phyloP scores from a whole-genome alignment of 1,140 invertebrate genomes.

The Lanistes nyassanus region DNA sequence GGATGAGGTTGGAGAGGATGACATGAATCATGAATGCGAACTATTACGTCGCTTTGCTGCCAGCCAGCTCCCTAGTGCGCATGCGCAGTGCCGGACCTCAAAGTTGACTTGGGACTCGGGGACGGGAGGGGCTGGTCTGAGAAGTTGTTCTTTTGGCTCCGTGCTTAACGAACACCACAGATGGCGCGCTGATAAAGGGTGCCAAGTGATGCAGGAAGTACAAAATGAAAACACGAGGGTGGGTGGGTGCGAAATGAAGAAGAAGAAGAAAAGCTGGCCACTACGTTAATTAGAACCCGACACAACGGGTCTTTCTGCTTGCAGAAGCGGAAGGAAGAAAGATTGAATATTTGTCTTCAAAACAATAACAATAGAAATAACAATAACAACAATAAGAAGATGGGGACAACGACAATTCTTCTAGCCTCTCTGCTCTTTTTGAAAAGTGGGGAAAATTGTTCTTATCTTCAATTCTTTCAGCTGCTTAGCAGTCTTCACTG shows the following conservation, averaged over 20 bases:
- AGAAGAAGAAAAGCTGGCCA: constrained; percentile 8
- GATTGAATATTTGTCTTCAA: neutral
- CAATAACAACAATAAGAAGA: neutral
- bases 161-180: constrained; percentile 13
- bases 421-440: neutral
- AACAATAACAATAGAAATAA: neutral
- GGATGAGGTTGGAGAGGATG: too few species aligned
- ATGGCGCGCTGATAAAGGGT: constrained; percentile 25
- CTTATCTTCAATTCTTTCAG: too few species aligned
- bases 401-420: neutral
- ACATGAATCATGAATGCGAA: neutral
- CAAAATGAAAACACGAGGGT: constrained; percentile 3
- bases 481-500: too few species aligned
- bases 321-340: neutral
- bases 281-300: constrained; percentile 23
- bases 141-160: neutral
- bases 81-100: neutral
- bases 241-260: too few species aligned
- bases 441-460: too few species aligned
- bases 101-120: neutral
- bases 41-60: neutral
- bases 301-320: constrained; percentile 8
- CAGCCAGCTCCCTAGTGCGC: neutral
- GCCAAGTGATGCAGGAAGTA: constrained; percentile 17
- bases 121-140: neutral